These are phyloP conservation scores for Pelosia muscerda DNA, from an alignment of 2,888 invertebrate genomes.

Conservation along the genomic window DNA sequence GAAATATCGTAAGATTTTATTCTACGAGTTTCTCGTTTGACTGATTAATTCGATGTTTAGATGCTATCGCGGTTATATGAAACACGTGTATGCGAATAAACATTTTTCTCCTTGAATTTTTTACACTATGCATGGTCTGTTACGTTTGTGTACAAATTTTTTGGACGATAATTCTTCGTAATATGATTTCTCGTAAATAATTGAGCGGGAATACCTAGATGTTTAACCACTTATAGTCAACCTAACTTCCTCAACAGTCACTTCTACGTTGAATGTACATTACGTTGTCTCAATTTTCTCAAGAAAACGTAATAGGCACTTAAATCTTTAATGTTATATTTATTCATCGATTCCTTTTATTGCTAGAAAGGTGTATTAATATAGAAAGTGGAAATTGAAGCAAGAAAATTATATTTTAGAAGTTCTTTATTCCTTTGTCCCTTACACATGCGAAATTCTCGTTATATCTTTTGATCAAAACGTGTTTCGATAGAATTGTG, in stretches of 20 bases:
- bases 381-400: background rate
- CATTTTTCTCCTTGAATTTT: slow-evolving; percentile 43
- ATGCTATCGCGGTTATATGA: slow-evolving; percentile 45
- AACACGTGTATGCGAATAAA: slow-evolving; percentile 48
- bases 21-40: background rate
- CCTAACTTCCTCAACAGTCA: background rate
- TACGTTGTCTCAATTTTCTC: background rate
- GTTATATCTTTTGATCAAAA: background rate
- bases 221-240: background rate
- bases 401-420: background rate
- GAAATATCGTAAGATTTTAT: background rate
- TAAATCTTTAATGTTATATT: background rate
- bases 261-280: background rate
- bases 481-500: background rate
- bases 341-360: background rate
- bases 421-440: background rate
- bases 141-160: slow-evolving; percentile 17
- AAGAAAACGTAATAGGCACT: background rate
- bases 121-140: slow-evolving; percentile 31
- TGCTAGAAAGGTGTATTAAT: background rate
- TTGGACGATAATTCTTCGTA: background rate
- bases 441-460: background rate
- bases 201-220: background rate
- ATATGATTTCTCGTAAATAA: background rate
- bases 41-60: slow-evolving; percentile 24